phyloP scores from a whole-genome alignment of 2,888 invertebrate species.

The Petrophora chlorosata region DNA sequence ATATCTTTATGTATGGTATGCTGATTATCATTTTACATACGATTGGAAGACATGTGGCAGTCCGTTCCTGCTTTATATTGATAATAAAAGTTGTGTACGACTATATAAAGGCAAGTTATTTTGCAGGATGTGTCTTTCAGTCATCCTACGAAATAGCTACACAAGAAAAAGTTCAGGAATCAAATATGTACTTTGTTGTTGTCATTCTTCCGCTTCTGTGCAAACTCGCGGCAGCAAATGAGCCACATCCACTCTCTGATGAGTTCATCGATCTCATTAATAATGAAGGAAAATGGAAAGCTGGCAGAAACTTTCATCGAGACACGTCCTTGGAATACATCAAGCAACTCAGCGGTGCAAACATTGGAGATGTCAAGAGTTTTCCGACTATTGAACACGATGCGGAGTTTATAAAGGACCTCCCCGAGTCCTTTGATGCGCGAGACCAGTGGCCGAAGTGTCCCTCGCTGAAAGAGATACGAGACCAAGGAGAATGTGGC shows the following conservation, averaged over 20 bases:
- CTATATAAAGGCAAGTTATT: too few species aligned
- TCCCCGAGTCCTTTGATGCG: constrained; percentile 91
- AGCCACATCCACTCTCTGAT: constrained; percentile 81
- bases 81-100: too few species aligned
- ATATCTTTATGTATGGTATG: too few species aligned
- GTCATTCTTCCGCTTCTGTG: too few species aligned
- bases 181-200: too few species aligned
- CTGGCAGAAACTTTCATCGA: constrained; percentile 88
- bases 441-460: constrained; percentile 90
- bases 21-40: too few species aligned
- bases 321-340: constrained; percentile 84
- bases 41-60: too few species aligned
- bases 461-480: constrained; percentile 87
- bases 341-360: constrained; percentile 36
- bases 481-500: constrained; percentile 92
- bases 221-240: too few species aligned
- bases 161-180: too few species aligned
- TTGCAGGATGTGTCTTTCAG: too few species aligned
- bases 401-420: constrained; percentile 11
- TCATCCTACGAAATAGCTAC: too few species aligned
- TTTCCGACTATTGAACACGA: constrained; percentile 1
- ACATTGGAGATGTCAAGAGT: neutral
- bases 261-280: constrained; percentile 88
- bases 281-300: constrained; percentile 88
- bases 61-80: too few species aligned